These are phyloP conservation scores for Pteruthius melanotis DNA, from an alignment of 2,113 vertebrate species.

Conservation along the genomic window DNA sequence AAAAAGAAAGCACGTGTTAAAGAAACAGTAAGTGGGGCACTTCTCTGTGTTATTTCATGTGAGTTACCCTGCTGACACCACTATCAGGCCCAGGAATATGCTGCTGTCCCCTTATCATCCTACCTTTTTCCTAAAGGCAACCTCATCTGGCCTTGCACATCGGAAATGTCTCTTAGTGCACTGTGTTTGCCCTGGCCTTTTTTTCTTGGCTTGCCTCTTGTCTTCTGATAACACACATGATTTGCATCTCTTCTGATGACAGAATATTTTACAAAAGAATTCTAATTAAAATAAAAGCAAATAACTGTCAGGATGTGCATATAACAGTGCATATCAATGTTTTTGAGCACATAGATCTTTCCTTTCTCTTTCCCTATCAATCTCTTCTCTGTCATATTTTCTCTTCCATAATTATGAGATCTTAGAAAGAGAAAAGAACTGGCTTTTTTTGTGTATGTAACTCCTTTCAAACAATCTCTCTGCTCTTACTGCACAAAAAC, in stretches of 20 bases:
- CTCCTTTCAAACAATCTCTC: neutral
- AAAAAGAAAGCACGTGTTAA: neutral
- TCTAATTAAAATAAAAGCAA: neutral
- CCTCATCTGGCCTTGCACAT: neutral
- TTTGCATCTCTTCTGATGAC: neutral
- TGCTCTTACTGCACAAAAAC: neutral
- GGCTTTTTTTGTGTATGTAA: fast-evolving
- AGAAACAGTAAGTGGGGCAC: neutral
- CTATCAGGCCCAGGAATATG: neutral
- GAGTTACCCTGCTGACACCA: neutral
- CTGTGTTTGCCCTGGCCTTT: neutral
- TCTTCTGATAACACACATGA: neutral
- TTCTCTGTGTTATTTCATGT: neutral
- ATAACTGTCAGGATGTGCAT: neutral
- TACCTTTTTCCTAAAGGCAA: neutral
- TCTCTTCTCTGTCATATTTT: neutral
- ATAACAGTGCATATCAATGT: neutral
- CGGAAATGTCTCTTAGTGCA: neutral
- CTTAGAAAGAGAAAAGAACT: neutral
- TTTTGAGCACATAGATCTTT: neutral
- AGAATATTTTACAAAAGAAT: neutral
- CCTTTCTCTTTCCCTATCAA: neutral
- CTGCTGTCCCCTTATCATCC: neutral
- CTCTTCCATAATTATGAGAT: neutral
- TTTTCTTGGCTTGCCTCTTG: neutral